phyloP scores from a whole-genome alignment of 2,888 invertebrate species.

The Leptogaster cylindrica region DNA sequence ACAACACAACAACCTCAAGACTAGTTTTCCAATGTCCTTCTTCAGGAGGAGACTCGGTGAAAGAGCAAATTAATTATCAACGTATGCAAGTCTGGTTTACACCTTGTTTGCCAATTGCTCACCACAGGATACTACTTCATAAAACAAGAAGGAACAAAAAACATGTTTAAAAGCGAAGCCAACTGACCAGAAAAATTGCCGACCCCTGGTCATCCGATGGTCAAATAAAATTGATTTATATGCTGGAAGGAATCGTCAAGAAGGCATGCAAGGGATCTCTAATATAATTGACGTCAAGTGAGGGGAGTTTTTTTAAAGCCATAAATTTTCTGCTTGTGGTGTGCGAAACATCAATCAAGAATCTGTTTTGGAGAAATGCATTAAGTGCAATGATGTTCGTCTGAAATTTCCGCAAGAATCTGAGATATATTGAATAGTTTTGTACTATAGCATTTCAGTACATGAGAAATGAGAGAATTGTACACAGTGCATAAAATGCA shows the following conservation, averaged over 20 bases:
- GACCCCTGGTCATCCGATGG: slow-evolving; percentile 5
- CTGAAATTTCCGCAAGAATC: no score
- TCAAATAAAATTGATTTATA: slow-evolving; percentile 47
- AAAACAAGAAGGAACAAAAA: background rate
- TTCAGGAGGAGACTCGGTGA: background rate
- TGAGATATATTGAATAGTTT: background rate
- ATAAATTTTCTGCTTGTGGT: background rate
- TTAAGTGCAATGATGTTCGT: no score
- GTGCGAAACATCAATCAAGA: no score
- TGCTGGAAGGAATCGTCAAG: slow-evolving; percentile 44
- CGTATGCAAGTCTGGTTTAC: background rate
- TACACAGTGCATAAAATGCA: background rate
- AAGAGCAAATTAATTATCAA: background rate
- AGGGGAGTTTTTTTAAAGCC: background rate
- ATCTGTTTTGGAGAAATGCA: no score
- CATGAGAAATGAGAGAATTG: background rate
- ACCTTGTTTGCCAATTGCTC: background rate
- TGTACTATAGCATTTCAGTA: background rate
- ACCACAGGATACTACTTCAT: no score
- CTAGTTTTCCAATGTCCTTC: background rate
- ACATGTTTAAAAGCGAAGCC: background rate
- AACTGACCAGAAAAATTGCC: background rate
- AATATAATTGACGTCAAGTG: background rate
- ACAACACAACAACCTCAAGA: background rate
- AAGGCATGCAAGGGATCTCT: slow-evolving; percentile 34